A percentile compares a stretch with the other conserved stretches of the same genome.
Conservation (phyloP, 37 sponge, comb jelly and placozoan genomes). For the Hormiphora californensis region DNA sequence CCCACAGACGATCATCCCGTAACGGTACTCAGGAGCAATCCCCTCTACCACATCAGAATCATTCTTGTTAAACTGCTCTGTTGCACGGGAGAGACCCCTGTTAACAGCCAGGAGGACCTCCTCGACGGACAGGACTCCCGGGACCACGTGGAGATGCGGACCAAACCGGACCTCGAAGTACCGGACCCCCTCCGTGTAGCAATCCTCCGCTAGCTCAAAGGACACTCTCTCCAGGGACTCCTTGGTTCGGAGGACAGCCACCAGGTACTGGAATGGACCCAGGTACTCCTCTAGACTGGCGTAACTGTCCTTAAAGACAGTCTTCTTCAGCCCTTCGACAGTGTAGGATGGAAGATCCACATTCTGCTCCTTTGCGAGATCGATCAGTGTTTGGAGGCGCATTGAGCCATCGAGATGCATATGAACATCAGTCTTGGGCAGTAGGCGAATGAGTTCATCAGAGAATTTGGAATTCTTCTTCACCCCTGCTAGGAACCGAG, state of each 20-base stretch:
- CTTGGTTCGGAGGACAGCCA: background rate
- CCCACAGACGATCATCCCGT: conserved; percentile 28
- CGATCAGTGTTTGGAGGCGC: background rate
- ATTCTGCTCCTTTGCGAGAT: background rate
- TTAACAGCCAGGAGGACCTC: conserved; percentile 21
- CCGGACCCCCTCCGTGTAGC: conserved; percentile 35
- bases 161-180: conserved; percentile 44
- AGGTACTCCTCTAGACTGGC: background rate
- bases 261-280: background rate
- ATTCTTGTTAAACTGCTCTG: background rate
- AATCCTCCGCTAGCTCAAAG: conserved; percentile 41
- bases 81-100: background rate
- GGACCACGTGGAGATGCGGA: conserved; percentile 14
- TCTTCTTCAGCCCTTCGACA: background rate
- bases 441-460: background rate
- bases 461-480: background rate
- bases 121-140: background rate
- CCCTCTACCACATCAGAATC: conserved; percentile 8
- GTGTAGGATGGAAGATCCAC: background rate
- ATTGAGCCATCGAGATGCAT: conserved; percentile 40
- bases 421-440: conserved; percentile 33
- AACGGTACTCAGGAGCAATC: conserved; percentile 7
- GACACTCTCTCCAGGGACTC: conserved; percentile 24
- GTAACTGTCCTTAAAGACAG: background rate
- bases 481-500: background rate